Percentiles rank a stretch among this genome's conserved stretches.
phyloP scores from a whole-genome alignment of 1,140 invertebrate genomes.

The Trypoxylus dichotomus region DNA sequence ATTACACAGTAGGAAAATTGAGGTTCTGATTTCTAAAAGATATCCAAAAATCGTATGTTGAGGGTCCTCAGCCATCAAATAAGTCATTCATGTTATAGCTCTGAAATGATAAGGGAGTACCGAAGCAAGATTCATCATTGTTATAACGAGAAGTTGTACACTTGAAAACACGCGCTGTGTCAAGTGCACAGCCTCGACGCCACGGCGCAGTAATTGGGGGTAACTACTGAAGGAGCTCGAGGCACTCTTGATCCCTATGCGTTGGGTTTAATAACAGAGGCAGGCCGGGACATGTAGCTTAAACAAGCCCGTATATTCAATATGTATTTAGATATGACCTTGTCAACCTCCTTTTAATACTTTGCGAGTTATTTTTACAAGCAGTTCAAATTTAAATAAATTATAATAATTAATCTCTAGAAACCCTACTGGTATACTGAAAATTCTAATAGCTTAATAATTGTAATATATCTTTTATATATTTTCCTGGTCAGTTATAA shows the following conservation, averaged over 20 bases:
- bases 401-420: neutral
- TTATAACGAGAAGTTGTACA: conserved; percentile 7
- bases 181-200: neutral
- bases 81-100: neutral
- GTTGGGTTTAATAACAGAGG: neutral
- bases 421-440: neutral
- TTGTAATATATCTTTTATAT: no score
- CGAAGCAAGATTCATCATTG: neutral
- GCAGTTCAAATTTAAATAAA: neutral
- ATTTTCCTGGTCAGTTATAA: no score
- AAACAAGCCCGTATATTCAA: neutral
- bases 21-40: neutral
- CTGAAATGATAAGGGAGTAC: neutral
- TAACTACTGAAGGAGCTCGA: conserved; percentile 16
- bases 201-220: conserved; percentile 1
- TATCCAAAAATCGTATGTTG: neutral
- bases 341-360: neutral
- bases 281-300: neutral
- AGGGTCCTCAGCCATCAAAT: neutral
- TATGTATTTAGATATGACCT: neutral
- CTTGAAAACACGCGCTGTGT: conserved; percentile 24
- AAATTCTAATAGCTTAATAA: no score
- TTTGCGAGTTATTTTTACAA: neutral
- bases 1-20: no score
- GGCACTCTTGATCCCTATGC: neutral